Conservation (phyloP, 2,888 invertebrate species). For the Drosophila picticornis region DNA sequence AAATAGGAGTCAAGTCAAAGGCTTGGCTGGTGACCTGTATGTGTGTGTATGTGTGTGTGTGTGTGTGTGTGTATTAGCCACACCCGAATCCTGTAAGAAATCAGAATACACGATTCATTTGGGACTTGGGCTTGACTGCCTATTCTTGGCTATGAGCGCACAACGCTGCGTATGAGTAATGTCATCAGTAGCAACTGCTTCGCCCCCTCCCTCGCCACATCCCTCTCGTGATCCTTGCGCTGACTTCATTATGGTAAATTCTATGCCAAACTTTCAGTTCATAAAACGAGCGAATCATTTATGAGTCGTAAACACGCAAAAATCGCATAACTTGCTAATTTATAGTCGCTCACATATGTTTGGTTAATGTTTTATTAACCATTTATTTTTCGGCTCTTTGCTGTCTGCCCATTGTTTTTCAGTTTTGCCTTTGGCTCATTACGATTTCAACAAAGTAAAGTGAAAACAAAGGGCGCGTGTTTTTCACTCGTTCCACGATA, state of each 20-base stretch:
- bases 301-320: constrained; percentile 59
- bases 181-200: constrained; percentile 10
- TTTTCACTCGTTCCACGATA: constrained; percentile 25
- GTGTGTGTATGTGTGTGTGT: constrained; percentile 8
- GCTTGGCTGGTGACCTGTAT: constrained; percentile 29
- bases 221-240: constrained; percentile 6
- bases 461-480: constrained; percentile 55
- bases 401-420: neutral
- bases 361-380: constrained; percentile 36
- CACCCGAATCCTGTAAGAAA: constrained; percentile 55
- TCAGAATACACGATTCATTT: constrained; percentile 40
- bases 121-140: constrained; percentile 34
- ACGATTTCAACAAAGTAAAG: neutral
- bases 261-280: constrained; percentile 6
- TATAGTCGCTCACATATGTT: constrained; percentile 41
- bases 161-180: constrained; percentile 54
- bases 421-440: constrained; percentile 24
- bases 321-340: constrained; percentile 66
- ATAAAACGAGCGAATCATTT: constrained; percentile 44
- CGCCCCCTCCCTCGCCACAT: neutral
- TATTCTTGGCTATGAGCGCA: constrained; percentile 39
- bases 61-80: constrained; percentile 16
- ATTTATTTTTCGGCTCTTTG: neutral
- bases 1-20: constrained; percentile 26
- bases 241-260: constrained; percentile 46